These are phyloP conservation scores for Ctenochaetus hawaiiensis DNA, from an alignment of 2,797 vertebrate genomes.

Conservation along the genomic window DNA sequence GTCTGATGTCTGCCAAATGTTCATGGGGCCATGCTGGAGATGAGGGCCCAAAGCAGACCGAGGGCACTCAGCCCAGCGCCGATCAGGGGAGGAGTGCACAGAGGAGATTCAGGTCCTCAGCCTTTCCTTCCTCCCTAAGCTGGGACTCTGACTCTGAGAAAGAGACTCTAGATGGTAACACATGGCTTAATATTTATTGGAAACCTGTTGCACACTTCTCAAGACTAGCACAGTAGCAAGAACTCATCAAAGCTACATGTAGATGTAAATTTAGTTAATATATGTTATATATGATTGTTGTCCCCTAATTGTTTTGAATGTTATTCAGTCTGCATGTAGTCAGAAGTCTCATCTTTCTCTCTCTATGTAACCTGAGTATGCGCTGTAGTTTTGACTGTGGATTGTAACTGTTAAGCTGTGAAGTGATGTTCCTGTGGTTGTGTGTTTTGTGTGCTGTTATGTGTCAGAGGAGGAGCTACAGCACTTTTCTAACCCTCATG, in stretches of 20 bases:
- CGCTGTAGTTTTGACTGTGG: conserved; percentile 48
- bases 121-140: conserved; percentile 86
- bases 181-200: conserved; percentile 2
- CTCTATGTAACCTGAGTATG: conserved; percentile 32
- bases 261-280: conserved; percentile 1
- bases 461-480: conserved; percentile 88
- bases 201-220: conserved; percentile 45
- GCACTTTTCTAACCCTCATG: conserved; percentile 89
- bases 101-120: conserved; percentile 81
- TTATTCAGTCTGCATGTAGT: conserved; percentile 57
- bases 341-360: conserved; percentile 50
- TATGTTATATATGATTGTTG: conserved; percentile 37
- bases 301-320: conserved; percentile 59
- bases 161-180: conserved; percentile 85
- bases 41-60: conserved; percentile 49
- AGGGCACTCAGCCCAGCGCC: conserved; percentile 50
- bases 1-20: conserved; percentile 56
- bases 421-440: conserved; percentile 78
- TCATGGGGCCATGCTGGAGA: conserved; percentile 57
- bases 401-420: conserved; percentile 65
- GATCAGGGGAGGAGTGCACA: conserved; percentile 72
- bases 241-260: conserved; percentile 2
- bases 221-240: background rate
- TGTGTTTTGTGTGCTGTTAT: conserved; percentile 76
- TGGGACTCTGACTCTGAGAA: conserved; percentile 90